Evolutionary conservation across 2,888 invertebrate species (phyloP).

Genomic region (Andrena hattorfiana): DNA sequence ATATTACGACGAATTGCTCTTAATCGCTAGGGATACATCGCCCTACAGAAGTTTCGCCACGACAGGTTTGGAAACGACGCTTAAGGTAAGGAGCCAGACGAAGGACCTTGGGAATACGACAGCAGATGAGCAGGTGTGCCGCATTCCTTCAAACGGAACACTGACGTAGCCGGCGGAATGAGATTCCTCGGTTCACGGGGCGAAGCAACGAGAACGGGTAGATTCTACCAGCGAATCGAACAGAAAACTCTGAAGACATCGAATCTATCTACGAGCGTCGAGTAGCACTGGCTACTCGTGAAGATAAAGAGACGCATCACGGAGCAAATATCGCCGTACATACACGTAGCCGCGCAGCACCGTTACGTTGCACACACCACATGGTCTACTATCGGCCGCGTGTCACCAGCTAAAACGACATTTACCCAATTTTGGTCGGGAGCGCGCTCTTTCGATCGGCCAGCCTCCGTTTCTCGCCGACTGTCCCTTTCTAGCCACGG

Average conservation of each 20-base stretch:
- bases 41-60: background rate
- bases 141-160: conserved; percentile 62
- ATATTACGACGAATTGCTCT: background rate
- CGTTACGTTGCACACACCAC: conserved; percentile 60
- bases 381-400: conserved; percentile 54
- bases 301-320: background rate
- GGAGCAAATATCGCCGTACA: conserved; percentile 7
- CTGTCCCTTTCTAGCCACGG: background rate
- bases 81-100: background rate
- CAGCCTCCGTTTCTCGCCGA: conserved; percentile 6
- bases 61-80: background rate
- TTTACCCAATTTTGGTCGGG: conserved; percentile 47
- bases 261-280: conserved; percentile 3
- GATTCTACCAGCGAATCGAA: conserved; percentile 19
- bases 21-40: too few relatives aligned
- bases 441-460: conserved; percentile 30
- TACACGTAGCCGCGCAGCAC: conserved; percentile 46
- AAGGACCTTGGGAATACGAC: conserved; percentile 41
- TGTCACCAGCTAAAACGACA: conserved; percentile 47
- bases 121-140: conserved; percentile 66
- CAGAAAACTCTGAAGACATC: background rate
- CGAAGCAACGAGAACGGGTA: conserved; percentile 29
- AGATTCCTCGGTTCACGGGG: conserved; percentile 32
- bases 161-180: conserved; percentile 39
- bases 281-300: background rate